These are phyloP conservation scores for Sebastes nivosus DNA, from an alignment of 2,797 vertebrate species.

Conservation along the genomic window DNA sequence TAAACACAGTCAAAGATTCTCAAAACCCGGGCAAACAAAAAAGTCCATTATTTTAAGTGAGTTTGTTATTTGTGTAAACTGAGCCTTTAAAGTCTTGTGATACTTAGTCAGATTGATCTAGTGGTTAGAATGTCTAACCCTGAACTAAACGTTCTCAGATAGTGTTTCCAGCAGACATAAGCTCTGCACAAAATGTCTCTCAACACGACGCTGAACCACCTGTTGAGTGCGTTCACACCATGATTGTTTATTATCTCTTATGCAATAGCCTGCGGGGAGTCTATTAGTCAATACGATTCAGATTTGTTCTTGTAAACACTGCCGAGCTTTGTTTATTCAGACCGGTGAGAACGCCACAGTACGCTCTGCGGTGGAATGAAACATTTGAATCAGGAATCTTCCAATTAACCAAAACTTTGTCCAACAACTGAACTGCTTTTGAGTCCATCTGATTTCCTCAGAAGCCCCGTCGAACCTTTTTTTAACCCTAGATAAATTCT, in stretches of 20 bases:
- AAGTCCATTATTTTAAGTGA: not conserved
- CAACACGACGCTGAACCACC: conserved; percentile 3
- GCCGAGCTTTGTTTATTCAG: not conserved
- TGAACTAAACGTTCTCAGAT: not conserved
- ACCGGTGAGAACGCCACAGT: not conserved
- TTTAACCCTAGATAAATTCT: not conserved
- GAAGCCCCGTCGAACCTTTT: not conserved
- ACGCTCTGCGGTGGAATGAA: not conserved
- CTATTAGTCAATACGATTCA: conserved; percentile 14
- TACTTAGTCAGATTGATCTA: not conserved
- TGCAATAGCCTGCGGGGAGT: conserved; percentile 10
- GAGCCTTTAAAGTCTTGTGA: not conserved
- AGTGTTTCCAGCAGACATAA: not conserved
- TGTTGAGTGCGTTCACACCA: conserved; percentile 32
- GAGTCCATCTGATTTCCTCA: not conserved
- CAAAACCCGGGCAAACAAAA: not conserved
- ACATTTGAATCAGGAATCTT: not conserved
- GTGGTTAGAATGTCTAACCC: not conserved
- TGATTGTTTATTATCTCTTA: conserved; percentile 30
- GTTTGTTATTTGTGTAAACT: too few species aligned
- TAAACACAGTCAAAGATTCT: not conserved
- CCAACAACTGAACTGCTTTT: not conserved
- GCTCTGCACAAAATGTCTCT: conserved; percentile 12
- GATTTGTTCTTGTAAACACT: not conserved
- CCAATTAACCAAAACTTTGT: not conserved